Percentiles rank a stretch among this genome's conserved stretches.
Evolutionary conservation across 2,797 vertebrate species (phyloP).

Genomic region (Hypotaenidia okinawae): DNA sequence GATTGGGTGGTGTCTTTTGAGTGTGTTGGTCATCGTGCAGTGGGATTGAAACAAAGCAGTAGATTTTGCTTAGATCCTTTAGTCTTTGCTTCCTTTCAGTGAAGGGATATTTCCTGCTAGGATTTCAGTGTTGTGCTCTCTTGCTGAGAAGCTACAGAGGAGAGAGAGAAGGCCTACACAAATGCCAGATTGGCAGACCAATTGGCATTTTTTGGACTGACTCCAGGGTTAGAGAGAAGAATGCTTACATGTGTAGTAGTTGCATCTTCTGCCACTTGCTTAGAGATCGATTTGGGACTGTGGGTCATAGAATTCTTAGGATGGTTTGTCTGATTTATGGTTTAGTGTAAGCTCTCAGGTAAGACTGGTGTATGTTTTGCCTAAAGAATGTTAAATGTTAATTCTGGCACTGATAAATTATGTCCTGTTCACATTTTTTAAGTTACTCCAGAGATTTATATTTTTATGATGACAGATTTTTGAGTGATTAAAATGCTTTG

Average conservation of each 20-base stretch:
- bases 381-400: not conserved
- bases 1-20: not conserved
- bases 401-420: not conserved
- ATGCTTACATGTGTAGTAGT: not conserved
- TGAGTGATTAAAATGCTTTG: not conserved
- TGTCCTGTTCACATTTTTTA: not conserved
- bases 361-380: not conserved
- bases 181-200: not conserved
- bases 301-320: not conserved
- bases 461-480: not conserved
- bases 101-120: not conserved
- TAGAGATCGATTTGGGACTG: not conserved
- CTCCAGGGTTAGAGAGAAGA: not conserved
- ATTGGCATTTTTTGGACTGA: not conserved
- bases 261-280: not conserved
- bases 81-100: not conserved
- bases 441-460: not conserved
- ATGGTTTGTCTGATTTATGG: not conserved
- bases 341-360: conserved; percentile 14
- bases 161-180: not conserved
- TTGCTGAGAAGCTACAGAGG: not conserved
- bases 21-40: not conserved
- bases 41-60: not conserved
- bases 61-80: not conserved
- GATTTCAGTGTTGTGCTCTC: conserved; percentile 6